Percentiles rank a stretch among this genome's conserved stretches.
These are phyloP conservation scores for Pachycephala philippinensis DNA, from an alignment of 2,113 vertebrate species.

Conservation along the genomic window DNA sequence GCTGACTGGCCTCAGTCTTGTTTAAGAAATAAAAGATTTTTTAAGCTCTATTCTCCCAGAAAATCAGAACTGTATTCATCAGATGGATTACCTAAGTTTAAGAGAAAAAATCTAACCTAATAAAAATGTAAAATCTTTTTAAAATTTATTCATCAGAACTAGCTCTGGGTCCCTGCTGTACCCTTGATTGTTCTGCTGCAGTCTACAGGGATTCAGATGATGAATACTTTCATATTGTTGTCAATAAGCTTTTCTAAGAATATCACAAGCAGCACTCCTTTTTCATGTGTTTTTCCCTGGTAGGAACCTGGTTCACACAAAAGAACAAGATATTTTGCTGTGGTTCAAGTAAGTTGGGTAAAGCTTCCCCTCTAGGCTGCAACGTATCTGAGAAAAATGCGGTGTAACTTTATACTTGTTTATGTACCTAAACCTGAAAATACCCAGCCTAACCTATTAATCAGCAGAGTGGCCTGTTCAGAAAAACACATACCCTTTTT, in stretches of 20 bases:
- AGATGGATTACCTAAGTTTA: background rate
- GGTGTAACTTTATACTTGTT: background rate
- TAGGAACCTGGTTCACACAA: background rate
- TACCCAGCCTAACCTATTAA: background rate
- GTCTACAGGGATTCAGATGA: background rate
- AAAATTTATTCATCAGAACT: background rate
- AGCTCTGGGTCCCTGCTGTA: background rate
- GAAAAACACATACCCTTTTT: background rate
- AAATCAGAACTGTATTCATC: background rate
- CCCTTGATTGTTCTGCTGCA: background rate
- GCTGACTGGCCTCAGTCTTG: background rate
- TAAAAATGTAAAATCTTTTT: background rate
- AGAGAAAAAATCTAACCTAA: background rate
- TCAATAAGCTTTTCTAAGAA: background rate
- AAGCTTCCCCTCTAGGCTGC: background rate
- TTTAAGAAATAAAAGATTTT: background rate
- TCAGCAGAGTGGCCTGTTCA: background rate
- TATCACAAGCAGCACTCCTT: background rate
- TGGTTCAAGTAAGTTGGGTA: background rate
- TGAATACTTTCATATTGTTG: background rate
- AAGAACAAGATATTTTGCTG: background rate
- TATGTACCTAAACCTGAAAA: background rate
- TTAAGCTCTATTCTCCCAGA: background rate
- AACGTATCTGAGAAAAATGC: background rate
- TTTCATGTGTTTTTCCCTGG: background rate